Evolutionary conservation across 1,140 invertebrate species (phyloP).

Genomic region (Ceratina australensis): DNA sequence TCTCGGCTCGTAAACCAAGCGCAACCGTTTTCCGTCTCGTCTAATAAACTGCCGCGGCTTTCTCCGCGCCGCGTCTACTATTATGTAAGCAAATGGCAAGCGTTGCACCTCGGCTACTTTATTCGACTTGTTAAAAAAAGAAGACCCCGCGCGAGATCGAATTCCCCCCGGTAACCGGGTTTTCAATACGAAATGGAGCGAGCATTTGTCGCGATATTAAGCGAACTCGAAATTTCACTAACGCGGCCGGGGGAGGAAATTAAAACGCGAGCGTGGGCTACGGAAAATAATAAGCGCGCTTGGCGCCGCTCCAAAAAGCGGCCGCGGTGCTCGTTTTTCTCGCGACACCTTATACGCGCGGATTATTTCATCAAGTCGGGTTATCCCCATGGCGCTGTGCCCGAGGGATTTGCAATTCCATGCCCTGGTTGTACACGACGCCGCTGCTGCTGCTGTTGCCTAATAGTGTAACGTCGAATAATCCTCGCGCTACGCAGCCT

Average conservation of each 20-base stretch:
- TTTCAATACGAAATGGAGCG: background rate
- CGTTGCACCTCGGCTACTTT: too few relatives aligned
- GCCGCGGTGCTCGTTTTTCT: background rate
- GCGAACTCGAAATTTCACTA: slow-evolving; percentile 15
- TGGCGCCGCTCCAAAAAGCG: slow-evolving; percentile 7
- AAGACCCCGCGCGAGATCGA: too few relatives aligned
- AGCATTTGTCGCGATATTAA: background rate
- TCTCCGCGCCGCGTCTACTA: too few relatives aligned
- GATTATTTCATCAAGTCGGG: slow-evolving; percentile 27
- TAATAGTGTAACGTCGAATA: slow-evolving; percentile 34
- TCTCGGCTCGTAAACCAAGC: slow-evolving; percentile 13
- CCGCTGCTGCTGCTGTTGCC: background rate
- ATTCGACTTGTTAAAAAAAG: too few relatives aligned
- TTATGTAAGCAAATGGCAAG: too few relatives aligned
- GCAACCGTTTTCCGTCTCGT: background rate
- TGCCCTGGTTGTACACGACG: background rate
- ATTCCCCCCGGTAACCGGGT: too few relatives aligned
- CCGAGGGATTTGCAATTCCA: slow-evolving; percentile 4
- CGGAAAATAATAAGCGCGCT: slow-evolving; percentile 23
- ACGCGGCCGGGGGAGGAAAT: slow-evolving; percentile 6
- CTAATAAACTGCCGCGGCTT: background rate
- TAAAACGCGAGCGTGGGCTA: slow-evolving; percentile 21
- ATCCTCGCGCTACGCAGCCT: slow-evolving; percentile 2
- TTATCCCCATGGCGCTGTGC: background rate
- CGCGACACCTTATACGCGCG: slow-evolving; percentile 17